These are phyloP conservation scores for Botia almorhae DNA, from an alignment of 2,797 vertebrate genomes.

Conservation along the genomic window DNA sequence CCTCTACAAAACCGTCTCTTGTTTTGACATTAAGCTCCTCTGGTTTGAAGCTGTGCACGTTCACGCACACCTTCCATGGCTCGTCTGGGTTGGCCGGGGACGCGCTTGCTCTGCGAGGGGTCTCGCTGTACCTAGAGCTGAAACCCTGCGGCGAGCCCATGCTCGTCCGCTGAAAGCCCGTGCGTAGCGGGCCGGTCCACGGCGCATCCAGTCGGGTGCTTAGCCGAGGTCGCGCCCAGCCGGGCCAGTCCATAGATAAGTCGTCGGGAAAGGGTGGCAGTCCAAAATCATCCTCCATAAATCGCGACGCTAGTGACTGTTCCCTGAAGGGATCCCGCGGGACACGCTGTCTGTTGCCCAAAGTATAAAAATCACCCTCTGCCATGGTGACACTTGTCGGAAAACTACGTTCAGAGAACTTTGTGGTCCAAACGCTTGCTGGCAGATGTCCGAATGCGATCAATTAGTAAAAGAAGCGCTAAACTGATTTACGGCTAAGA, in stretches of 20 bases:
- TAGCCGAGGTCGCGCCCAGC: conserved; percentile 91
- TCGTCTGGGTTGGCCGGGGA: conserved; percentile 82
- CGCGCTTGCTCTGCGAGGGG: conserved; percentile 73
- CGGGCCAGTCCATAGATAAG: conserved; percentile 90
- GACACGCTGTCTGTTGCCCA: conserved; percentile 84
- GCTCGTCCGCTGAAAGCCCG: conserved; percentile 80
- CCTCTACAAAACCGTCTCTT: conserved; percentile 94
- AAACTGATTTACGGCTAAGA: background rate
- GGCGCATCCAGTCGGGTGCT: conserved; percentile 79
- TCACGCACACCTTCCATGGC: conserved; percentile 98
- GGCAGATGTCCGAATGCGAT: background rate
- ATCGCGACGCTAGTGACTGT: conserved; percentile 83
- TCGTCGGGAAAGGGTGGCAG: conserved; percentile 90
- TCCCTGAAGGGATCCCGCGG: conserved; percentile 91
- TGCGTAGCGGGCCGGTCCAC: conserved; percentile 83
- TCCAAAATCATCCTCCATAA: conserved; percentile 95
- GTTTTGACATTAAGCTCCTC: conserved; percentile 94
- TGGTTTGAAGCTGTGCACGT: conserved; percentile 95
- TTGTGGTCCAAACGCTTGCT: background rate
- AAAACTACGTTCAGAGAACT: background rate
- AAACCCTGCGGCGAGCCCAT: conserved; percentile 76
- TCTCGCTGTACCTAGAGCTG: conserved; percentile 80
- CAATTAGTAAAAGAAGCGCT: background rate
- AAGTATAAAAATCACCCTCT: conserved; percentile 81
- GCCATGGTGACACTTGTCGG: conserved; percentile 69